Evolutionary conservation across 2,113 vertebrate species (phyloP).

Genomic region (Casuarius casuarius): DNA sequence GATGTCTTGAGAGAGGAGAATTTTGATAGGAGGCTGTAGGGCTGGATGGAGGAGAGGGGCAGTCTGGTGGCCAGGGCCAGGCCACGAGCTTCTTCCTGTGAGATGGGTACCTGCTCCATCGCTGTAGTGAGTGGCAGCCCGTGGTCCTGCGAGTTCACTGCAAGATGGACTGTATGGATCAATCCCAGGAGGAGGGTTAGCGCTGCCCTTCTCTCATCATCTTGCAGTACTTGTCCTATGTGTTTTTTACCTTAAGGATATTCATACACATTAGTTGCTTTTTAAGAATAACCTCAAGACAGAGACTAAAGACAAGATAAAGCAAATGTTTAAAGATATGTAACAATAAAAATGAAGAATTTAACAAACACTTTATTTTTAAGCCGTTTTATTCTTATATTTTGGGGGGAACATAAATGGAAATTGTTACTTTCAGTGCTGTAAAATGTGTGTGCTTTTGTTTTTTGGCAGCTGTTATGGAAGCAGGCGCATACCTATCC

Average conservation of each 20-base stretch:
- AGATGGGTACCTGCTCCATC: not conserved
- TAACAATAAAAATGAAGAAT: not conserved
- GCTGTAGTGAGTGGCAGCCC: not conserved
- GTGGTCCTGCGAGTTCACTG: not conserved
- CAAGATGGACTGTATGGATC: not conserved
- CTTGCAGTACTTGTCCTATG: not conserved
- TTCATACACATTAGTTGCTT: not conserved
- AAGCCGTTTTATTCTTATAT: not conserved
- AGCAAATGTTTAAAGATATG: not conserved
- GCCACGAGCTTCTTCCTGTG: not conserved
- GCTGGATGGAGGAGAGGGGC: not conserved
- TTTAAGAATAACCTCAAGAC: not conserved
- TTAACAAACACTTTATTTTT: not conserved
- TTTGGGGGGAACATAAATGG: not conserved
- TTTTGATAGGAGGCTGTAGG: not conserved
- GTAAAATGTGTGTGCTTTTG: not conserved
- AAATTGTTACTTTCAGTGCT: not conserved
- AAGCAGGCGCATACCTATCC: conserved; percentile 93
- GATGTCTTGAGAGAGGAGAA: not conserved
- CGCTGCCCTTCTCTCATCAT: not conserved
- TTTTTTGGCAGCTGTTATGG: conserved; percentile 89
- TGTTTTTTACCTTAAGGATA: not conserved
- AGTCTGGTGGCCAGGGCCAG: too few species aligned
- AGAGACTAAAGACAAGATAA: not conserved
- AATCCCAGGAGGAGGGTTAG: not conserved